These are phyloP conservation scores for Triplophysa dalaica DNA, from an alignment of 2,113 vertebrate species.

Conservation along the genomic window DNA sequence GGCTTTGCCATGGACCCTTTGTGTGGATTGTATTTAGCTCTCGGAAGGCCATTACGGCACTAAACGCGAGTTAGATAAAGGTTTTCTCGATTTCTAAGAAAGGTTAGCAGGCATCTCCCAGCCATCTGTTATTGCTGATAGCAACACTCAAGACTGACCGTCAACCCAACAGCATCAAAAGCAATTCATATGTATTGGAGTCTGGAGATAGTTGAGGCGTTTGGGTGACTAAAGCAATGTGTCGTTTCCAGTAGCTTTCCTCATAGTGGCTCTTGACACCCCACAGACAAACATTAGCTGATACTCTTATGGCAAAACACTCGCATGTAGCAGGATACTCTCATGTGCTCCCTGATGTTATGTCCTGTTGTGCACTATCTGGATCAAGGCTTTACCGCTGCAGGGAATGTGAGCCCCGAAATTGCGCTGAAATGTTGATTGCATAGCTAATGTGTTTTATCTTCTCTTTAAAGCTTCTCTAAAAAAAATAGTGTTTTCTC, in stretches of 20 bases:
- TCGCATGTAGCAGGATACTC: neutral
- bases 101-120: neutral
- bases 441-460: slow-evolving; percentile 42
- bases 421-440: slow-evolving; percentile 35
- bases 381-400: slow-evolving; percentile 30
- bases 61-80: slow-evolving; percentile 5
- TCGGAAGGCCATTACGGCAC: neutral
- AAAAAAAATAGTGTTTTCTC: slow-evolving; percentile 13
- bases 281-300: slow-evolving; percentile 21
- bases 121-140: slow-evolving; percentile 20
- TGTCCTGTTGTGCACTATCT: slow-evolving; percentile 25
- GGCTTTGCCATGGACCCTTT: neutral
- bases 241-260: slow-evolving; percentile 34
- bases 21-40: slow-evolving; percentile 7
- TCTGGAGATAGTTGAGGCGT: slow-evolving; percentile 20
- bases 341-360: slow-evolving; percentile 22
- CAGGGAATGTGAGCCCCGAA: slow-evolving; percentile 29
- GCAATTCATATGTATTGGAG: slow-evolving; percentile 26
- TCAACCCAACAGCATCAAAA: slow-evolving; percentile 22
- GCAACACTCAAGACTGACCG: slow-evolving; percentile 17
- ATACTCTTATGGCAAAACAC: slow-evolving; percentile 33
- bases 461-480: slow-evolving; percentile 22
- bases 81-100: slow-evolving; percentile 28
- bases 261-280: slow-evolving; percentile 14
- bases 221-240: slow-evolving; percentile 5